phyloP scores from a whole-genome alignment of 2,113 vertebrate genomes.

The Rhombomys opimus region DNA sequence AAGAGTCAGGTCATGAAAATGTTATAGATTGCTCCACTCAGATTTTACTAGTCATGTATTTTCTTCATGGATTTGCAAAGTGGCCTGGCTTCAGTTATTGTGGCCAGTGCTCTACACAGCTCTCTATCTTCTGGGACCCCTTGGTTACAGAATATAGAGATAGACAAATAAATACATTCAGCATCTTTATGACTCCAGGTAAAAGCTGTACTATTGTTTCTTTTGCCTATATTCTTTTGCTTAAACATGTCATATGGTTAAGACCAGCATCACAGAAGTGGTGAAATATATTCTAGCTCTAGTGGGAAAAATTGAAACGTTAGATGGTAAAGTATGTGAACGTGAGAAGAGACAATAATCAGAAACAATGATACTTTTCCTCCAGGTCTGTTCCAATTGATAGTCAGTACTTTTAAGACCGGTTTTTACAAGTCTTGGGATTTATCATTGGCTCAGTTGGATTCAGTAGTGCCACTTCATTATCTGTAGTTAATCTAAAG shows the following conservation, averaged over 20 bases:
- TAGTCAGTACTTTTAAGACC: neutral
- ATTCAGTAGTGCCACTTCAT: neutral
- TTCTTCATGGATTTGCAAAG: neutral
- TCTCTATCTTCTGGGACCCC: neutral
- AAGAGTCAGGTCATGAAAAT: neutral
- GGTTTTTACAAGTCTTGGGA: neutral
- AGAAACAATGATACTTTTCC: neutral
- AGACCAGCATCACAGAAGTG: neutral
- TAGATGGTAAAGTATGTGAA: neutral
- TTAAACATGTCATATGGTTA: neutral
- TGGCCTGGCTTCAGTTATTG: neutral
- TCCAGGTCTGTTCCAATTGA: neutral
- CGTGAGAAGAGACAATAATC: neutral
- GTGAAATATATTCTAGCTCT: neutral
- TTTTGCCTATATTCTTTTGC: neutral
- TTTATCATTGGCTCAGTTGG: neutral
- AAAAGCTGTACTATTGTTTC: neutral
- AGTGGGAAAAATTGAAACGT: neutral
- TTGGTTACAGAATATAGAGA: neutral
- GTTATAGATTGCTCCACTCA: neutral
- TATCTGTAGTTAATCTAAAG: constrained; percentile 10
- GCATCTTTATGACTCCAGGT: neutral
- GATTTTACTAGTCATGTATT: neutral
- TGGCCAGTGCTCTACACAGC: neutral
- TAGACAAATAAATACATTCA: neutral